phyloP scores from a whole-genome alignment of 2,113 vertebrate species.

The Nanger granti region DNA sequence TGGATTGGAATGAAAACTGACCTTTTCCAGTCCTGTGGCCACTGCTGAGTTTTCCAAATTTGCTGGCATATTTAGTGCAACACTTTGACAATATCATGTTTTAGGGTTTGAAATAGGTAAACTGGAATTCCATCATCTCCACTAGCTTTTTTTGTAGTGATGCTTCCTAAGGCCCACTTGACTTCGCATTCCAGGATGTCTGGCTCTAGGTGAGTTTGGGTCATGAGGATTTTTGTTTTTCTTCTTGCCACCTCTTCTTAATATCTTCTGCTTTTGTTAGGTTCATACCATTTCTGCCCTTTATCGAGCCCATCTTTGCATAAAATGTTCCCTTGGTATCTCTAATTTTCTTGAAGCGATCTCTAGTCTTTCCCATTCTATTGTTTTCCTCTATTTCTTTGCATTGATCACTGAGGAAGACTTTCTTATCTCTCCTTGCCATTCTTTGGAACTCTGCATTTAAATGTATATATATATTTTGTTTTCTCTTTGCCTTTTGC shows the following conservation, averaged over 20 bases:
- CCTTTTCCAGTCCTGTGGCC: not conserved
- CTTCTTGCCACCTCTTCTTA: not conserved
- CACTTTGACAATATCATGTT: not conserved
- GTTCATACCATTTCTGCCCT: not conserved
- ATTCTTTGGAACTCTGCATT: not conserved
- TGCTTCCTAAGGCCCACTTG: not conserved
- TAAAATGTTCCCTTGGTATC: not conserved
- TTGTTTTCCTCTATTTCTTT: not conserved
- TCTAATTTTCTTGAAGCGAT: not conserved
- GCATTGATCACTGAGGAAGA: not conserved
- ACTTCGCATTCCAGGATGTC: not conserved
- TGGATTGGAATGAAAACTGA: not conserved
- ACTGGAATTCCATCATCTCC: not conserved
- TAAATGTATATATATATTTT: not conserved
- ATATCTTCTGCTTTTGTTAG: not conserved
- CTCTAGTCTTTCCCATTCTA: not conserved
- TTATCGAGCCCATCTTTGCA: not conserved
- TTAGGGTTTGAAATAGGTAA: not conserved
- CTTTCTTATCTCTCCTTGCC: not conserved
- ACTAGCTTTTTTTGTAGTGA: not conserved
- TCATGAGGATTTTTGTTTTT: not conserved
- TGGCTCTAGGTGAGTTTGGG: not conserved
- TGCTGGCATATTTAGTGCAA: not conserved
- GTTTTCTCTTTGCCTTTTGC: not conserved
- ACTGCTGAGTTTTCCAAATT: not conserved